A percentile compares a stretch with the other conserved stretches of the same genome.
phyloP scores from a whole-genome alignment of 2,888 invertebrate genomes.

The Zelleria hepariella region DNA sequence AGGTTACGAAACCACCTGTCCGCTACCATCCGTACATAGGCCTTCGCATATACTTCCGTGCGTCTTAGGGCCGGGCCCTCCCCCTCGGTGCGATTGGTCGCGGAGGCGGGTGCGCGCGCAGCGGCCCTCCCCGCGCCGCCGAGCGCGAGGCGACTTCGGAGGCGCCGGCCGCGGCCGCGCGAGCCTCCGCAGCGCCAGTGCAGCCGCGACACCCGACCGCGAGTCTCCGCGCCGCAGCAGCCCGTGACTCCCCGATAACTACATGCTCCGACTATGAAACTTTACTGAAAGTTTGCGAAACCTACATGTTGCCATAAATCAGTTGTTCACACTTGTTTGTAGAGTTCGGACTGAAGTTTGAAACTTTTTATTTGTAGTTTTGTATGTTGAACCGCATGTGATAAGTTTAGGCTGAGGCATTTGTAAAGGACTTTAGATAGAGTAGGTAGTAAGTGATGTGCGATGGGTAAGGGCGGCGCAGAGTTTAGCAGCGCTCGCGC shows the following conservation, averaged over 20 bases:
- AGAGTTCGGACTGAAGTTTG: slow-evolving; percentile 5
- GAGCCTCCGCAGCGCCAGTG: slow-evolving; percentile 48
- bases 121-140: slow-evolving; percentile 53
- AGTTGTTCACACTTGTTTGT: slow-evolving; percentile 8
- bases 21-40: slow-evolving; percentile 70
- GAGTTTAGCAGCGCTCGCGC: slow-evolving; percentile 10
- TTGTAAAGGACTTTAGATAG: neutral
- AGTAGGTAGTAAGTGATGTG: slow-evolving; percentile 53
- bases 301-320: neutral
- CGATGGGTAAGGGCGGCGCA: slow-evolving; percentile 47
- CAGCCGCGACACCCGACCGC: slow-evolving; percentile 35
- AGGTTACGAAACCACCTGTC: slow-evolving; percentile 70
- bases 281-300: neutral
- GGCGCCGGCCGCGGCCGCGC: slow-evolving; percentile 56
- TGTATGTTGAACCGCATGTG: slow-evolving; percentile 10
- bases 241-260: slow-evolving; percentile 13
- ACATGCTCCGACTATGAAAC: neutral
- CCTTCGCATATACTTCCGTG: slow-evolving; percentile 71
- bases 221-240: slow-evolving; percentile 30
- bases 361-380: slow-evolving; percentile 11
- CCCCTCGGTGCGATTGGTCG: slow-evolving; percentile 58
- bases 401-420: neutral
- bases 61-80: slow-evolving; percentile 68
- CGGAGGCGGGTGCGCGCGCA: slow-evolving; percentile 58
- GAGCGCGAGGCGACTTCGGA: slow-evolving; percentile 53